A percentile compares a stretch with the other conserved stretches of the same genome.
These are phyloP conservation scores for Maniola jurtina DNA, from an alignment of 1,140 invertebrate species.

Conservation along the genomic window DNA sequence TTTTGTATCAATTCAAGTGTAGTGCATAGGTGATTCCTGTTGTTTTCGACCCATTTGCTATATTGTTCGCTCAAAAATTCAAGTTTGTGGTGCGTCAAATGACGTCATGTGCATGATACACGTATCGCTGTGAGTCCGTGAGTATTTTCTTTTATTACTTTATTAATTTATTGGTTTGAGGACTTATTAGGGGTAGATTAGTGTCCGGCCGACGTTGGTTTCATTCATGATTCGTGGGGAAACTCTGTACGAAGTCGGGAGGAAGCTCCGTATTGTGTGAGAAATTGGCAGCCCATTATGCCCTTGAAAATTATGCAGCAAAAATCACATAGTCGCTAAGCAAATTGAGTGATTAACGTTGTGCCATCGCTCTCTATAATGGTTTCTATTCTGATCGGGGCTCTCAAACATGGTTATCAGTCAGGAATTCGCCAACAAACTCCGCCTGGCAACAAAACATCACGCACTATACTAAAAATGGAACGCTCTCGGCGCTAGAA, in stretches of 20 bases:
- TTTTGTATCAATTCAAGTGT: slow-evolving; percentile 64
- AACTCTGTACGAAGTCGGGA: slow-evolving; percentile 38
- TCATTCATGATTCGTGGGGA: slow-evolving; percentile 67
- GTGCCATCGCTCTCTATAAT: slow-evolving; percentile 53
- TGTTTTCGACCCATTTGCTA: slow-evolving; percentile 63
- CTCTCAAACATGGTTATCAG: slow-evolving; percentile 16
- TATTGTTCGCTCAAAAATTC: slow-evolving; percentile 76
- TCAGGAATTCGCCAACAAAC: slow-evolving; percentile 11
- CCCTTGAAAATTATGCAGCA: slow-evolving; percentile 79
- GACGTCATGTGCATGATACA: slow-evolving; percentile 80
- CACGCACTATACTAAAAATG: slow-evolving; percentile 68
- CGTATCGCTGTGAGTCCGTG: slow-evolving; percentile 77
- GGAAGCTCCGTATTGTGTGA: slow-evolving; percentile 46
- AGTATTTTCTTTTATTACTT: slow-evolving; percentile 77
- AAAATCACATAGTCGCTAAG: slow-evolving; percentile 63
- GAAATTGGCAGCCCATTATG: slow-evolving; percentile 62
- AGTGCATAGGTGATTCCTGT: slow-evolving; percentile 65
- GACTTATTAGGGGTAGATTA: slow-evolving; percentile 44
- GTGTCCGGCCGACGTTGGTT: slow-evolving; percentile 44
- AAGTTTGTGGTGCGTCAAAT: slow-evolving; percentile 78
- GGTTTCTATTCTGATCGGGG: slow-evolving; percentile 51
- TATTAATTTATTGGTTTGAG: slow-evolving; percentile 58
- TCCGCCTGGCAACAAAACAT: slow-evolving; percentile 58
- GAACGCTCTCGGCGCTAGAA: slow-evolving; percentile 71
- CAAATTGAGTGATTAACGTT: slow-evolving; percentile 49